Evolutionary conservation across 2,113 vertebrate genomes (phyloP).

Genomic region (Apteryx mantelli): DNA sequence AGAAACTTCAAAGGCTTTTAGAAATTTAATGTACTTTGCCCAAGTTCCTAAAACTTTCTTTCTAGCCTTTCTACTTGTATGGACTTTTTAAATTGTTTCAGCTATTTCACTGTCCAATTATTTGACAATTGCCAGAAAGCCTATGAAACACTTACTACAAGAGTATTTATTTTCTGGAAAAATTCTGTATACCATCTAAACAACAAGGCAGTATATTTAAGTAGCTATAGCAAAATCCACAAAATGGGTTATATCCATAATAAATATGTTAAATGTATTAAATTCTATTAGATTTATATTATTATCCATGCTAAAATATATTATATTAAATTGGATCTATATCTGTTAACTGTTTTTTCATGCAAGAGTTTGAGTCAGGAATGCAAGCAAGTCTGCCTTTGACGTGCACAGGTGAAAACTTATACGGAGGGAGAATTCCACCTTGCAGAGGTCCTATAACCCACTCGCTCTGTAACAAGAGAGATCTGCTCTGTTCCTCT

Average conservation of each 20-base stretch:
- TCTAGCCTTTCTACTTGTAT: neutral
- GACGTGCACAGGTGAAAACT: neutral
- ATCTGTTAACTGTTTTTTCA: neutral
- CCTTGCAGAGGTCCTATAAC: neutral
- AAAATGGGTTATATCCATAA: too few relatives aligned
- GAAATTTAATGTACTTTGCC: neutral
- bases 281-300: too few relatives aligned
- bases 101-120: neutral
- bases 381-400: neutral
- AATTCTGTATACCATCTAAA: neutral
- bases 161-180: neutral
- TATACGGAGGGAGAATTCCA: neutral
- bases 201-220: neutral
- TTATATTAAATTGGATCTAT: neutral
- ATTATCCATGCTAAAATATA: too few relatives aligned
- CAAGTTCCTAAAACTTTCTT: neutral
- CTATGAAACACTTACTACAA: neutral
- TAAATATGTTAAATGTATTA: too few relatives aligned
- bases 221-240: neutral
- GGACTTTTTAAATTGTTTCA: neutral
- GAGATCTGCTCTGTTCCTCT: neutral
- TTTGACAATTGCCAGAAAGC: neutral
- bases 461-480: neutral
- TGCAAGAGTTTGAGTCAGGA: neutral
- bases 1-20: neutral